Evolutionary conservation across 2,888 invertebrate genomes (phyloP).

Genomic region (Neelides folsomi): DNA sequence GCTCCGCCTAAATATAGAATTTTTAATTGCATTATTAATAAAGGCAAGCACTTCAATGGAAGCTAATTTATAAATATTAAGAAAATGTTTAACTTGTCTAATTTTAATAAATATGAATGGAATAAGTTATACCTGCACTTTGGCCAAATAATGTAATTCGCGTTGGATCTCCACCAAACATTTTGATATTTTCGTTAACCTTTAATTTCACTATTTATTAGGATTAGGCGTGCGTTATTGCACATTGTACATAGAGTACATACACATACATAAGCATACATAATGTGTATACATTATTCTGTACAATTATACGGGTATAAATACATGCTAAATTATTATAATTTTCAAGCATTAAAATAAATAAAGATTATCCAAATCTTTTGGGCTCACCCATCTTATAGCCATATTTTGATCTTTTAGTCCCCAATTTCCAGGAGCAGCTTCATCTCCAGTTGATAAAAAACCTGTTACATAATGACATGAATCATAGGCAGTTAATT

Average conservation of each 20-base stretch:
- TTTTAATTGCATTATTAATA: not conserved
- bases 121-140: conserved; percentile 8
- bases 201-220: too few relatives aligned
- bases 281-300: too few relatives aligned
- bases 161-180: conserved; percentile 18
- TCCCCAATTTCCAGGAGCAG: conserved; percentile 15
- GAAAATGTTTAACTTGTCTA: not conserved
- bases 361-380: too few relatives aligned
- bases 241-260: too few relatives aligned
- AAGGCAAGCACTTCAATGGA: not conserved
- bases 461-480: conserved; percentile 11
- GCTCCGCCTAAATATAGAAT: conserved; percentile 9
- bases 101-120: not conserved
- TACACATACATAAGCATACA: too few relatives aligned
- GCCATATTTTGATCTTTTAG: conserved; percentile 20
- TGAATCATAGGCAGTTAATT: not conserved
- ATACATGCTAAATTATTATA: too few relatives aligned
- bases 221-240: too few relatives aligned
- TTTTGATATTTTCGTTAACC: conserved; percentile 14
- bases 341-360: too few relatives aligned
- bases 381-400: conserved; percentile 12
- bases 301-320: too few relatives aligned
- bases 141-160: conserved; percentile 14
- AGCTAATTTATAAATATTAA: too few relatives aligned
- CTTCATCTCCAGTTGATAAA: conserved; percentile 21